Evolutionary conservation across 2,113 vertebrate genomes (phyloP).

Genomic region (Hyaena hyaena): DNA sequence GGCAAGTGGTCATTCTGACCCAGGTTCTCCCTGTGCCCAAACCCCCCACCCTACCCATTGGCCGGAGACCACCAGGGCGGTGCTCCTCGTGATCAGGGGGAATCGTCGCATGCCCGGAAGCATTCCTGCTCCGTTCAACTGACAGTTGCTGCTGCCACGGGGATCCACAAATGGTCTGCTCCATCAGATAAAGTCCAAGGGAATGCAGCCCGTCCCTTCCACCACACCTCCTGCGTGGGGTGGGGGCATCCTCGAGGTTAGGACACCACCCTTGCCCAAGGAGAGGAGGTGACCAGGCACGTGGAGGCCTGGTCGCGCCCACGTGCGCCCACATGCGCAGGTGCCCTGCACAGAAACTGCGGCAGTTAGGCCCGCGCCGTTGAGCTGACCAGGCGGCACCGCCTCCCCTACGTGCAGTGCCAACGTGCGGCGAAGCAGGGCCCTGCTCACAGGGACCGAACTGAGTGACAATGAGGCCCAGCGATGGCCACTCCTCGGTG

Average conservation of each 20-base stretch:
- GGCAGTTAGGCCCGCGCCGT: rapidly evolving
- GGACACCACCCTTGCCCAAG: rapidly evolving
- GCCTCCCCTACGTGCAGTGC: too few relatives aligned
- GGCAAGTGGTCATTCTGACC: background rate
- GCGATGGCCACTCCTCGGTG: background rate
- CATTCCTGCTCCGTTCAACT: background rate
- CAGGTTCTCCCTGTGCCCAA: background rate
- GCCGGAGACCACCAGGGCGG: rapidly evolving
- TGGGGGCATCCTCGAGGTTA: background rate
- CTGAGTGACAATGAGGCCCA: rapidly evolving
- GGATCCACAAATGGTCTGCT: rapidly evolving
- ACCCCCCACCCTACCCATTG: background rate
- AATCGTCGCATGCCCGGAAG: too few relatives aligned
- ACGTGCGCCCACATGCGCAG: too few relatives aligned
- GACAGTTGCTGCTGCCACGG: too few relatives aligned
- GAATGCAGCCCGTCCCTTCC: rapidly evolving
- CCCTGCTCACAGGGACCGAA: background rate
- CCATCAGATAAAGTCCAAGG: background rate
- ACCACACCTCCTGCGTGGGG: background rate
- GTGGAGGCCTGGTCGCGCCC: rapidly evolving
- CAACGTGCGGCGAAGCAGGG: background rate
- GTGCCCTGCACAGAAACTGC: rapidly evolving
- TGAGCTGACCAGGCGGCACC: rapidly evolving
- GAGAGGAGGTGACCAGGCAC: rapidly evolving
- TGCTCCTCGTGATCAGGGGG: background rate